Percentiles rank a stretch among this genome's conserved stretches.
Conservation (phyloP, 1,140 invertebrate species). For the Gryon sp. region DNA sequence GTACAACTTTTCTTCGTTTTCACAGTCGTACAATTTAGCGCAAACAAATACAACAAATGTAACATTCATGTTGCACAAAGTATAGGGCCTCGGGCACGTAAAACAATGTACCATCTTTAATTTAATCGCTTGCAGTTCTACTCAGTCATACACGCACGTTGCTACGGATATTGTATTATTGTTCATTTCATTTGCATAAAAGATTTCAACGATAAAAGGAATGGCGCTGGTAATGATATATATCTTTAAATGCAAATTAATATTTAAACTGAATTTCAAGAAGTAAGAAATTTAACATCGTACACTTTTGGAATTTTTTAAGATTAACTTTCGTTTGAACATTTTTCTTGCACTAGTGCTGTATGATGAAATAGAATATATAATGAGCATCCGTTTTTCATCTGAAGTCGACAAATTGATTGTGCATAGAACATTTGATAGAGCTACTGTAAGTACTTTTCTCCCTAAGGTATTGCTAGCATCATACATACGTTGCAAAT, state of each 20-base stretch:
- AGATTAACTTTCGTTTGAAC: too few relatives aligned
- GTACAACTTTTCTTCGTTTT: conserved; percentile 19
- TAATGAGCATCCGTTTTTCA: not conserved
- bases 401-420: conserved; percentile 21
- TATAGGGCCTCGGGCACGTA: conserved; percentile 8
- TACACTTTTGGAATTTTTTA: too few relatives aligned
- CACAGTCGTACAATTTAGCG: conserved; percentile 1
- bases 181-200: conserved; percentile 27
- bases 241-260: conserved; percentile 14
- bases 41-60: conserved; percentile 12
- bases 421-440: conserved; percentile 14
- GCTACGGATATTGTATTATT: conserved; percentile 7
- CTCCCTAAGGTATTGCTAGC: not conserved
- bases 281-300: not conserved
- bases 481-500: conserved; percentile 21
- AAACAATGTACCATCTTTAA: conserved; percentile 47
- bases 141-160: conserved; percentile 12
- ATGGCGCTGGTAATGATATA: conserved; percentile 14
- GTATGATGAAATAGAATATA: not conserved
- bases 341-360: not conserved
- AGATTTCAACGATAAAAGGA: conserved; percentile 41
- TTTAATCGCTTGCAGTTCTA: conserved; percentile 29
- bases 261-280: not conserved
- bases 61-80: not conserved
- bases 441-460: not conserved